Evolutionary conservation across 1,140 invertebrate species (phyloP).

Genomic region (Zaprionus nigranus): DNA sequence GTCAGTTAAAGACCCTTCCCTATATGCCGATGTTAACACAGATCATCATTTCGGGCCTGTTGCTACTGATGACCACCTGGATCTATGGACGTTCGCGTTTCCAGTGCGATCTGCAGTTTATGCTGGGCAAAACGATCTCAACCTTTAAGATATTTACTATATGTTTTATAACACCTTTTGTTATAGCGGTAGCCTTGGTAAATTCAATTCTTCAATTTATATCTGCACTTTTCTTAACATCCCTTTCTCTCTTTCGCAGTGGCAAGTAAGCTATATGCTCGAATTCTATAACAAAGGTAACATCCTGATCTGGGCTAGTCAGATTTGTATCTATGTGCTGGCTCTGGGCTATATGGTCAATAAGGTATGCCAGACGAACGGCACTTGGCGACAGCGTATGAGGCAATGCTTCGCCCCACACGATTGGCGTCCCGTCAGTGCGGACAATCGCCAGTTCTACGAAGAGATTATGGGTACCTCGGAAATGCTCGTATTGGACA

Average conservation of each 20-base stretch:
- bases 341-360: slow-evolving; percentile 68
- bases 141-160: slow-evolving; percentile 74
- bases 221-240: not conserved
- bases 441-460: slow-evolving; percentile 75
- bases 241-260: slow-evolving; percentile 33
- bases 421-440: slow-evolving; percentile 82
- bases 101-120: slow-evolving; percentile 90
- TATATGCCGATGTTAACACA: slow-evolving; percentile 91
- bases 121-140: slow-evolving; percentile 90
- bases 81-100: slow-evolving; percentile 91
- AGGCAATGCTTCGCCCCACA: slow-evolving; percentile 74
- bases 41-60: slow-evolving; percentile 89
- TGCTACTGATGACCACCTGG: slow-evolving; percentile 90
- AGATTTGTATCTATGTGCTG: slow-evolving; percentile 59
- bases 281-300: slow-evolving; percentile 30
- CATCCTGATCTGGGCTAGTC: slow-evolving; percentile 58
- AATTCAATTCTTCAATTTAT: not conserved
- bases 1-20: slow-evolving; percentile 58
- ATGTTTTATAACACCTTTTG: slow-evolving; percentile 73
- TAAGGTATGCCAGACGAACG: slow-evolving; percentile 68
- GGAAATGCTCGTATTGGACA: slow-evolving; percentile 78
- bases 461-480: slow-evolving; percentile 81
- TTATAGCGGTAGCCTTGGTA: slow-evolving; percentile 65
- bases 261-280: slow-evolving; percentile 49
- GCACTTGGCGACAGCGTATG: slow-evolving; percentile 58